A percentile compares a stretch with the other conserved stretches of the same genome.
Evolutionary conservation across 2,113 vertebrate species (phyloP).

Genomic region (Laticauda laticaudata): DNA sequence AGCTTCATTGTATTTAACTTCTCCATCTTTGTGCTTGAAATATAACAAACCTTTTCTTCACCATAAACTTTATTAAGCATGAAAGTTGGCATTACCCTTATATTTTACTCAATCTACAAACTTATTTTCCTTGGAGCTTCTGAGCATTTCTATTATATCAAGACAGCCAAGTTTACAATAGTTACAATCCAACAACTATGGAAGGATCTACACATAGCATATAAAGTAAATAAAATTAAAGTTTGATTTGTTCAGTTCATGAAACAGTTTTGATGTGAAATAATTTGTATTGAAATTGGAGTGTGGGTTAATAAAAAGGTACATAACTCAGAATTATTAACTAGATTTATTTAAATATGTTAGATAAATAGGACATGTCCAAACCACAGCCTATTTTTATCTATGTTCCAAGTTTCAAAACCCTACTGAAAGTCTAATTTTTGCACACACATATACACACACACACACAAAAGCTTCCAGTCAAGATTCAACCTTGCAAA

Average conservation of each 20-base stretch:
- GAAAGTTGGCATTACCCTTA: background rate
- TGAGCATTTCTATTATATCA: background rate
- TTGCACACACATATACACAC: background rate
- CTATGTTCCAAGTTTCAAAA: slow-evolving; percentile 40
- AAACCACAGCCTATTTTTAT: background rate
- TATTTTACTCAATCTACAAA: background rate
- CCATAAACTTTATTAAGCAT: background rate
- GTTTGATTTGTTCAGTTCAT: background rate
- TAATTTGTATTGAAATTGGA: background rate
- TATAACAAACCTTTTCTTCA: background rate
- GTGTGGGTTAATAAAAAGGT: background rate
- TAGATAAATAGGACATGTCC: background rate
- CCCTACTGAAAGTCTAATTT: background rate
- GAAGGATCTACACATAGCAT: background rate
- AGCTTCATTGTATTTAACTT: background rate
- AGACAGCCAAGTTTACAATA: background rate
- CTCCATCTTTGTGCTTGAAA: background rate
- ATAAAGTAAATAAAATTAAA: background rate
- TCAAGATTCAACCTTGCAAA: background rate
- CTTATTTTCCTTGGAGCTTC: background rate
- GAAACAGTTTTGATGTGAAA: background rate
- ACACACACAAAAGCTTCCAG: background rate
- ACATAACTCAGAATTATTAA: background rate
- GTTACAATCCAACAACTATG: background rate
- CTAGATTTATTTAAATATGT: background rate